Evolutionary conservation across 2,797 vertebrate species (phyloP), one percentile per base, ranked within the genome.

Genomic region (Morelia viridis): DNA sequence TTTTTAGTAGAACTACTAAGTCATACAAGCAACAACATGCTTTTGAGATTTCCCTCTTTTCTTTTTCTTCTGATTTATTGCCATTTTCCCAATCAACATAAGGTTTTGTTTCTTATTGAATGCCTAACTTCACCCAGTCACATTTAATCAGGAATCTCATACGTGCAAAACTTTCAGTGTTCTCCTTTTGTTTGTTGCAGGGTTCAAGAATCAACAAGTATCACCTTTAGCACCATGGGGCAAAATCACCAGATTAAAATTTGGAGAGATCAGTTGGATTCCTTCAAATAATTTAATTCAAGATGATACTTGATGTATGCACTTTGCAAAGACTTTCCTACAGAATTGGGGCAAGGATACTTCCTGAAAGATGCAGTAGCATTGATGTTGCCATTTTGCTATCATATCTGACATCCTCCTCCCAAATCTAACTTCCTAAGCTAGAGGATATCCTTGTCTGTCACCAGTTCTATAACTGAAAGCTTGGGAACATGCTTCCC

Each of bases 401-500:
- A 22, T 24, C 17, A 31, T 24, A 24, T 46, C 53, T 1, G 60
- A 56, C 46, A 8, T 19, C 61, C 26, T 71, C 71, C 41, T 46
- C 26, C 5, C 2, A 24, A 80, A 80, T 17, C 41, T 5, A 41
- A 6, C 31, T 57, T 58, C 35, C 88, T 56, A 28, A 46, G 24
- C 22, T 24, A 46, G 35, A 91, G 87, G 61, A 89, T 85, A 92
- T 58, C 80, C 80, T 92, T n/a, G 8, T 68, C 53, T 41, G 31
- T 92, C 87, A 58, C 62, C 61, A 58, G 76, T 24, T 56, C 4
- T 5, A n/a, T 8, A 4, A 26, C 5, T 22, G n/a, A 61, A 62
- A 87, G 92, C 95, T 94, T 94, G 91, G 91, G 91, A 96, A 95
- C 91, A 19, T 93, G 95, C 93, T 94, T 95, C 94, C 91, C 93